Evolutionary conservation across 2,888 invertebrate species (phyloP), one percentile per base, ranked within the genome.

Genomic region (Pediacus dermestoides): DNA sequence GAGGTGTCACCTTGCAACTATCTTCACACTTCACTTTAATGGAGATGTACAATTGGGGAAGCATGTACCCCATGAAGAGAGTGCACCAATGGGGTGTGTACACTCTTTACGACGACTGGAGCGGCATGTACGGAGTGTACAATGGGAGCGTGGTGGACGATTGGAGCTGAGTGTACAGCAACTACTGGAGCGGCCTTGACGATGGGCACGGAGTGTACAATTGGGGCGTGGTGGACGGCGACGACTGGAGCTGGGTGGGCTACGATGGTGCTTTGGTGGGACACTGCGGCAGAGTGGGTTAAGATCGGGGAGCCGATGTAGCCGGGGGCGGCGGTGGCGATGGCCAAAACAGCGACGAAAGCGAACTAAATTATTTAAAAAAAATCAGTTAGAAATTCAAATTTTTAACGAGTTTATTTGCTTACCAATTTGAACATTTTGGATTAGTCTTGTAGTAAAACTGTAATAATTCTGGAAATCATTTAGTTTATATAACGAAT

Each of bases 261-360:
- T 11, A 55, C 48, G 11, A 56, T 48, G 14, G 50, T 42, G 18
- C 50, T 47, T 36, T 55, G 52, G 37, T 44, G 10, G 59, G 63
- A 48, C 8, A 63, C 48, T 7, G 66, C 49, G 2, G 61, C 37
- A 30, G 30, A 35, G 60, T 54, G 46, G 12, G 46, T 39, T 2
- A 47, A 47, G 3, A 38, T 63, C 7, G 60, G 67, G 45, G 64
- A 64, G 2, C 70, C 48, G 2, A 68, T 42, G 1, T 39, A 42
- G 36, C 34, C 36, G 3, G 50, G 48, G 12, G 53, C 45, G 37
- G 50, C 49, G 12, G 53, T 46, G 37, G 58, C 74, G 64, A 68
- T 72, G 46, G 74, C 75, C 62, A 75, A 52, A 59, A 76, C 43
- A 46, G 74, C 72, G 58, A 68, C 65, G 62, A 76, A 70, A 35